Conservation (phyloP, 2,113 vertebrate genomes). For the Brevimyrus niger region DNA sequence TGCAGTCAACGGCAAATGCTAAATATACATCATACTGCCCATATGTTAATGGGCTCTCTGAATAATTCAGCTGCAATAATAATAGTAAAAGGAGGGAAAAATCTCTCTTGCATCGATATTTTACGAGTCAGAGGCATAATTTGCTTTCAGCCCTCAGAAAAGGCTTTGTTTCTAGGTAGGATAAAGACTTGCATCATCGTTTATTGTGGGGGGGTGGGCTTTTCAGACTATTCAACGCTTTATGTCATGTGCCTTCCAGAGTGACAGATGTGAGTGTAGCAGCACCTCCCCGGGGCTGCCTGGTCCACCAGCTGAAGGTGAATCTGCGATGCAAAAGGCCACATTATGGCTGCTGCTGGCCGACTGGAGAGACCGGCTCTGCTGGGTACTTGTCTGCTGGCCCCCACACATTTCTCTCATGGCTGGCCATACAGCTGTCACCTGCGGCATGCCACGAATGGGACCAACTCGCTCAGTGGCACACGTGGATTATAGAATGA, state of each 20-base stretch:
- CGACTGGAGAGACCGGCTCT: conserved; percentile 28
- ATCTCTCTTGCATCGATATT: conserved; percentile 55
- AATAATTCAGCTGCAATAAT: conserved; percentile 72
- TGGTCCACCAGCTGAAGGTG: conserved; percentile 30
- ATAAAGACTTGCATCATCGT: conserved; percentile 51
- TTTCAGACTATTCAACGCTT: conserved; percentile 29
- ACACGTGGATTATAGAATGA: neutral
- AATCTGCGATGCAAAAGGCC: conserved; percentile 34
- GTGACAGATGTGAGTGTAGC: neutral
- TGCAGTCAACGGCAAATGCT: conserved; percentile 55
- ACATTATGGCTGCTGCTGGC: conserved; percentile 29
- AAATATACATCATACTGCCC: conserved; percentile 65
- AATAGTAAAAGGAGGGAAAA: conserved; percentile 61
- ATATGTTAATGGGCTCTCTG: conserved; percentile 66
- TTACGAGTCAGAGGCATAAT: conserved; percentile 61
- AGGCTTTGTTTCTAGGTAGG: conserved; percentile 37
- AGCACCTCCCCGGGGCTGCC: conserved; percentile 23
- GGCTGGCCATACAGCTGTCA: neutral
- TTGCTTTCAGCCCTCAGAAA: conserved; percentile 56
- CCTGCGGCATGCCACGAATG: neutral
- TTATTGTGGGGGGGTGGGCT: conserved; percentile 42
- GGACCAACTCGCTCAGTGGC: neutral
- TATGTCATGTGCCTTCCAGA: conserved; percentile 44
- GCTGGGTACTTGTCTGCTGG: conserved; percentile 30
- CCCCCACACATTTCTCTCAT: neutral